Conservation (phyloP, 2,113 vertebrate species). For the Ariopsis seemanni region DNA sequence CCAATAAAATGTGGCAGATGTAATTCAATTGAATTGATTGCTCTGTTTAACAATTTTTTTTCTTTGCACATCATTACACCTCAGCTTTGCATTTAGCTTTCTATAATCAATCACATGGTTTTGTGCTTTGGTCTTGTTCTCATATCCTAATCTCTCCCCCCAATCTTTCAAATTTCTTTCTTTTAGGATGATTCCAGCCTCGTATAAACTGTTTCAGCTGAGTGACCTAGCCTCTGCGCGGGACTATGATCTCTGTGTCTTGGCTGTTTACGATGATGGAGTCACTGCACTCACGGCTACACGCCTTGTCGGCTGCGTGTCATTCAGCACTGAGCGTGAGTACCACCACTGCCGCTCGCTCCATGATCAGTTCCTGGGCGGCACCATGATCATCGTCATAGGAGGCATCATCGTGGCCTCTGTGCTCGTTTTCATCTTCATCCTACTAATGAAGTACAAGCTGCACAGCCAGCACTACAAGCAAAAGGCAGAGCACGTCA, state of each 20-base stretch:
- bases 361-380: constrained; percentile 80
- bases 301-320: constrained; percentile 76
- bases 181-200: constrained; percentile 79
- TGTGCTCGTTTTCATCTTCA: constrained; percentile 83
- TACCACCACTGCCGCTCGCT: constrained; percentile 78
- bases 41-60: constrained; percentile 2
- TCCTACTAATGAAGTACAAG: constrained; percentile 84
- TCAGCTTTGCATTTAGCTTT: background rate
- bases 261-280: constrained; percentile 81
- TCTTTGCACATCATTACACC: background rate
- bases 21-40: background rate
- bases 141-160: background rate
- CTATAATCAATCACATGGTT: constrained; percentile 2
- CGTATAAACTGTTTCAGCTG: constrained; percentile 75
- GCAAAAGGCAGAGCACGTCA: constrained; percentile 71
- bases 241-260: constrained; percentile 80
- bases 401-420: constrained; percentile 83
- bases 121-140: background rate
- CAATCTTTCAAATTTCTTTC: constrained; percentile 3
- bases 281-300: constrained; percentile 77
- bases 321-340: constrained; percentile 76
- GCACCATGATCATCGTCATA: constrained; percentile 85
- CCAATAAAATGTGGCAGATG: background rate
- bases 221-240: constrained; percentile 77
- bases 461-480: constrained; percentile 81